Conservation (phyloP, 2,797 vertebrate species). For the Morus bassanus region DNA sequence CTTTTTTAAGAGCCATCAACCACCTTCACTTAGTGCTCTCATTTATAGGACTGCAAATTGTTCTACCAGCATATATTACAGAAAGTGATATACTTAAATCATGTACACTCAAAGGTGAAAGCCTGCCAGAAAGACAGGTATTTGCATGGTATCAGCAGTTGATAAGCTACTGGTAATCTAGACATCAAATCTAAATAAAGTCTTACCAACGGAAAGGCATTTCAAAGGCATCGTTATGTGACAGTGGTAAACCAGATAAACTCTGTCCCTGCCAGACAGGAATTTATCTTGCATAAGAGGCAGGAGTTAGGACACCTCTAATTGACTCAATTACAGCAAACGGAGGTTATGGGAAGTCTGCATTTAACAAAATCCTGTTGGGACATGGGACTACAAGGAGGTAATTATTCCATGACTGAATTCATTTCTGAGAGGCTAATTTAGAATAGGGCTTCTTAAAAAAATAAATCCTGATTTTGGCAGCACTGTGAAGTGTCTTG, state of each 20-base stretch:
- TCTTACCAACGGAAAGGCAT: not conserved
- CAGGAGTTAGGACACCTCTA: not conserved
- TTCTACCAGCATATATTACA: not conserved
- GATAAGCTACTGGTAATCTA: not conserved
- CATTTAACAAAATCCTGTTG: not conserved
- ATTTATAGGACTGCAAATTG: not conserved
- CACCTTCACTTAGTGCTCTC: not conserved
- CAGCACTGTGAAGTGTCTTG: not conserved
- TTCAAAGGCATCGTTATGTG: not conserved
- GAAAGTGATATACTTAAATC: not conserved
- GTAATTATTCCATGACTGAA: not conserved
- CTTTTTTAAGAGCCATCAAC: not conserved
- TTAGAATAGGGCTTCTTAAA: not conserved
- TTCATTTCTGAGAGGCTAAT: not conserved
- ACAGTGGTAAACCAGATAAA: not conserved
- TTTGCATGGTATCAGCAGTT: not conserved
- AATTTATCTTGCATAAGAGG: not conserved
- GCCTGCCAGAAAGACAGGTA: not conserved
- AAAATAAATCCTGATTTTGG: constrained; percentile 6
- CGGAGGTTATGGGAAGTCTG: not conserved
- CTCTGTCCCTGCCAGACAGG: not conserved
- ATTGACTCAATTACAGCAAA: not conserved
- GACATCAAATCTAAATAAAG: not conserved
- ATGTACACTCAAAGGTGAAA: not conserved
- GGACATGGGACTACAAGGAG: not conserved